These are phyloP conservation scores for Malachius bipustulatus DNA, from an alignment of 2,888 invertebrate genomes.

Conservation along the genomic window DNA sequence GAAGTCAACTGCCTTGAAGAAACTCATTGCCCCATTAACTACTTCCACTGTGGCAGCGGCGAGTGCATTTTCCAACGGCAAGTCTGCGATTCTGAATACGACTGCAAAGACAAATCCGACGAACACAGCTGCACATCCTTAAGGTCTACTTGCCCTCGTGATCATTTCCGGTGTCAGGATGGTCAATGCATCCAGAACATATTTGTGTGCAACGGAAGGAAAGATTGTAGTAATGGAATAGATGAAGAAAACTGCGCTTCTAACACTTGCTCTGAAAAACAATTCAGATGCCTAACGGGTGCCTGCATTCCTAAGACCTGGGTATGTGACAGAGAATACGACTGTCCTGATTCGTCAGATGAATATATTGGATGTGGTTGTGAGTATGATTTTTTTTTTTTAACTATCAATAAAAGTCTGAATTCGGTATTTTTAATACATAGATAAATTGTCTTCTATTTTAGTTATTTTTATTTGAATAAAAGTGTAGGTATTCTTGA, in stretches of 20 bases:
- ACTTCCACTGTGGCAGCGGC: constrained; percentile 44
- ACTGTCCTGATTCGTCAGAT: constrained; percentile 66
- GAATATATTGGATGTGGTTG: constrained; percentile 53
- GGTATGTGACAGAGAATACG: constrained; percentile 61
- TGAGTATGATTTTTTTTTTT: too few relatives aligned
- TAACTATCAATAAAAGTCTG: too few relatives aligned
- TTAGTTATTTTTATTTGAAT: too few relatives aligned
- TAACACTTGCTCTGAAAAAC: constrained; percentile 24
- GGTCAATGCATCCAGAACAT: constrained; percentile 40
- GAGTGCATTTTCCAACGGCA: constrained; percentile 38
- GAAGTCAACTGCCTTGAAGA: constrained; percentile 30
- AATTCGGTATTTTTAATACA: too few relatives aligned
- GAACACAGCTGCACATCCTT: constrained; percentile 39
- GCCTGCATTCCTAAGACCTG: constrained; percentile 55
- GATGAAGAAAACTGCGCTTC: constrained; percentile 38
- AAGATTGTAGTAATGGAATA: constrained; percentile 39
- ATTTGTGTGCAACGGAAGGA: constrained; percentile 40
- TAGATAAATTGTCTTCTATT: too few relatives aligned
- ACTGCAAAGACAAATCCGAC: constrained; percentile 48
- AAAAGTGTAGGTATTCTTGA: too few relatives aligned
- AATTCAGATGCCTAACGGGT: constrained; percentile 51
- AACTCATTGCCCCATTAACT: constrained; percentile 32
- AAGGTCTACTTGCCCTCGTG: constrained; percentile 33
- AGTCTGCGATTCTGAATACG: constrained; percentile 41
- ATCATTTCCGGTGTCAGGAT: constrained; percentile 40